A percentile compares a stretch with the other conserved stretches of the same genome.
Evolutionary conservation across 2,797 vertebrate species (phyloP).

Genomic region (Masticophis lateralis): DNA sequence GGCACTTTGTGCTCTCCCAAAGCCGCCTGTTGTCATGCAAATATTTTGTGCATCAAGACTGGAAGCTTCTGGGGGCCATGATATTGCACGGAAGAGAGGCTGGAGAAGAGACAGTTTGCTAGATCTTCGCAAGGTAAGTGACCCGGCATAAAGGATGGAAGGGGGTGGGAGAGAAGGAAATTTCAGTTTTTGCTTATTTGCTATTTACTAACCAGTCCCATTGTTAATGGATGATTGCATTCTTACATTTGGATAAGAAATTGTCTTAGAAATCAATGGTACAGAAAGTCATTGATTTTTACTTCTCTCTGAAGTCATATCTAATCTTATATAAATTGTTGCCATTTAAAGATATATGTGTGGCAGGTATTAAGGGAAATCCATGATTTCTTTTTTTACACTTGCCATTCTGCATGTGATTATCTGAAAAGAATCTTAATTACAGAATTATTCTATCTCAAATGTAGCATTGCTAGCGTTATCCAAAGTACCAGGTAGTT

Average conservation of each 20-base stretch:
- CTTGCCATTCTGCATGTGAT: neutral
- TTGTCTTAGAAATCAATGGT: neutral
- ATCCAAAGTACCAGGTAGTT: constrained; percentile 34
- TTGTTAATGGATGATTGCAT: neutral
- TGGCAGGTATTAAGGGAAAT: constrained; percentile 26
- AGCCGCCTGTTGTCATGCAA: too few species aligned
- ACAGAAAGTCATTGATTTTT: neutral
- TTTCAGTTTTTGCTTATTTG: constrained; percentile 10
- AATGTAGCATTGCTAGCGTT: constrained; percentile 28
- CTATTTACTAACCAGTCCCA: neutral
- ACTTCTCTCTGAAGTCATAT: constrained; percentile 29
- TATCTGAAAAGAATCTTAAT: constrained; percentile 43
- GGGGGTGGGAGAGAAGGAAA: neutral
- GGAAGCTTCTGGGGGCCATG: too few species aligned
- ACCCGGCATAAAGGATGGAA: too few species aligned
- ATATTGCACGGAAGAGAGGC: too few species aligned
- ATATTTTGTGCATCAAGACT: too few species aligned
- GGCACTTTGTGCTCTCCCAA: too few species aligned
- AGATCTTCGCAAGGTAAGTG: too few species aligned
- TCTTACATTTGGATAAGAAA: neutral
- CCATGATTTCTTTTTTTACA: constrained; percentile 1
- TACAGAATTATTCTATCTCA: constrained; percentile 31
- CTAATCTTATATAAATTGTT: constrained; percentile 29
- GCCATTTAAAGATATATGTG: constrained; percentile 22
- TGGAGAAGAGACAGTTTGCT: too few species aligned